Conservation (phyloP, 2,113 vertebrate genomes). For the Laterallus jamaicensis region DNA sequence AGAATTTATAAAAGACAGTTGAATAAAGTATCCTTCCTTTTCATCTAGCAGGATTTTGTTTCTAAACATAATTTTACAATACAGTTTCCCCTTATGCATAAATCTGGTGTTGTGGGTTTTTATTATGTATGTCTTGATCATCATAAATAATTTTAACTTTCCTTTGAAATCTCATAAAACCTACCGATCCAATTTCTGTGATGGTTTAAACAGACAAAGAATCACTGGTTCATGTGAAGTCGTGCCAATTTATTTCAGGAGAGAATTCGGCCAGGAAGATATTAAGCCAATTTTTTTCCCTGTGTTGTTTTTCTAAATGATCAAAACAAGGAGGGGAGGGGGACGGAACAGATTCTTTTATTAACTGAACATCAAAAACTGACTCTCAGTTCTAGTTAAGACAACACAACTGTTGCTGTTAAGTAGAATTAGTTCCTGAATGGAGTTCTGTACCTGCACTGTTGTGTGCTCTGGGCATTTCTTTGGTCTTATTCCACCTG, state of each 20-base stretch:
- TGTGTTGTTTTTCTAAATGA: neutral
- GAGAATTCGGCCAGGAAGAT: neutral
- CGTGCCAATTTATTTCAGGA: neutral
- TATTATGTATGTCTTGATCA: neutral
- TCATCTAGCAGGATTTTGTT: neutral
- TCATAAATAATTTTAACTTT: neutral
- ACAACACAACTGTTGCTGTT: neutral
- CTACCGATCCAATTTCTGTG: neutral
- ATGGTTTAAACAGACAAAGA: neutral
- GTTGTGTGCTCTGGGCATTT: neutral
- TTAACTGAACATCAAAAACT: neutral
- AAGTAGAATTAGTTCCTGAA: neutral
- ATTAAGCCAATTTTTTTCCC: neutral
- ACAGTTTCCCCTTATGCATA: neutral
- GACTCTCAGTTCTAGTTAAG: neutral
- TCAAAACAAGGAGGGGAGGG: neutral
- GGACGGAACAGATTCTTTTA: rapidly evolving
- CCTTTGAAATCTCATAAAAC: neutral
- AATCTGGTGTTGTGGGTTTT: neutral
- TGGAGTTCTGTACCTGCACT: neutral
- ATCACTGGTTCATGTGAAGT: neutral
- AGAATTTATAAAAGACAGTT: neutral
- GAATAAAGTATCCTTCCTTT: neutral
- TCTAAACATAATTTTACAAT: neutral
- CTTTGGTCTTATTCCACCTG: neutral